phyloP scores from a whole-genome alignment of 2,113 vertebrate genomes.

The Rhinogobius similis region DNA sequence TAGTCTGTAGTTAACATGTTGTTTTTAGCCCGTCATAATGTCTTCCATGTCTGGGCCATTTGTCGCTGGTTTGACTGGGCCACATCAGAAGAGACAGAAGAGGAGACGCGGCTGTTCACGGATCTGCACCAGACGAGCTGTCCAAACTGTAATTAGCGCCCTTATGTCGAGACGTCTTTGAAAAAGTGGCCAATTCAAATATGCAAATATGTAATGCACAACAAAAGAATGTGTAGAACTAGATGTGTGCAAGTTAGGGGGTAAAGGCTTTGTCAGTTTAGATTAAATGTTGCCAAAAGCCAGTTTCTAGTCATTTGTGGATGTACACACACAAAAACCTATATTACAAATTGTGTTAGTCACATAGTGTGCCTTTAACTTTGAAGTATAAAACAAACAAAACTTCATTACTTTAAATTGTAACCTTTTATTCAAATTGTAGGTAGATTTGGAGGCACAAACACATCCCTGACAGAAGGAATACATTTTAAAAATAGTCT shows the following conservation, averaged over 20 bases:
- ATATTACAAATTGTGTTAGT: background rate
- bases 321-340: background rate
- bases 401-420: background rate
- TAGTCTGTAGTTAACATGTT: constrained; percentile 72
- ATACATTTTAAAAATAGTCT: constrained; percentile 18
- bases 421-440: background rate
- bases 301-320: background rate
- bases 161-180: constrained; percentile 35
- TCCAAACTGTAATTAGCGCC: constrained; percentile 48
- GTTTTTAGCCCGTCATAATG: constrained; percentile 71
- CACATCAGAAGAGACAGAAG: constrained; percentile 63
- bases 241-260: background rate
- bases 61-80: constrained; percentile 63
- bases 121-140: constrained; percentile 46
- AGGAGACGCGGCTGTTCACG: constrained; percentile 57
- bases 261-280: background rate
- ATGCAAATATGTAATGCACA: constrained; percentile 11
- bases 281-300: background rate
- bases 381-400: background rate
- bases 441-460: background rate
- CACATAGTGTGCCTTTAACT: too few species aligned
- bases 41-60: constrained; percentile 69
- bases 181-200: constrained; percentile 30
- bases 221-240: background rate
- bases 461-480: background rate